These are phyloP conservation scores for Cavia porcellus DNA, from an alignment of 2,113 vertebrate genomes.

Conservation along the genomic window DNA sequence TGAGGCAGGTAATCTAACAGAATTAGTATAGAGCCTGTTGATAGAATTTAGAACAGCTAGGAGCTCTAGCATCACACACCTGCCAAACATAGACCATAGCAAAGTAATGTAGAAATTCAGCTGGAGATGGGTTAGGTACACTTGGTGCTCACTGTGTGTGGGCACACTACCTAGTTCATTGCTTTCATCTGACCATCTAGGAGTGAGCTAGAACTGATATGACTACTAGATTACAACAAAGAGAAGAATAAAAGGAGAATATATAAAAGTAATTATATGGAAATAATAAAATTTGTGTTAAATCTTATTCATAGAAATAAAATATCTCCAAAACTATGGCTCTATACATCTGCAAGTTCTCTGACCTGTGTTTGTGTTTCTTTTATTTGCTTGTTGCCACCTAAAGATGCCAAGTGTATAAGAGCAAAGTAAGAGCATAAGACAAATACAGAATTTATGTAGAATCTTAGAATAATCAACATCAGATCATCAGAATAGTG, in stretches of 20 bases:
- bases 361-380: not conserved
- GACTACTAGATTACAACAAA: not conserved
- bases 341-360: not conserved
- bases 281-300: not conserved
- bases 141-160: not conserved
- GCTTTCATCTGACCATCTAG: not conserved
- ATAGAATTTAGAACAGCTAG: not conserved
- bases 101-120: not conserved
- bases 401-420: not conserved
- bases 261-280: not conserved
- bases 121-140: not conserved
- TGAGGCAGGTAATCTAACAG: not conserved
- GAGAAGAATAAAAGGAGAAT: not conserved
- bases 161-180: not conserved
- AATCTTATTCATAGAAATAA: not conserved
- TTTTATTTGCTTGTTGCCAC: not conserved
- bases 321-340: not conserved
- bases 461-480: not conserved
- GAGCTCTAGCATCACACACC: not conserved
- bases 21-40: not conserved
- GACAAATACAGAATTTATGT: not conserved
- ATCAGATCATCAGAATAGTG: not conserved
- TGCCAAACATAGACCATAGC: not conserved
- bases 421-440: not conserved
- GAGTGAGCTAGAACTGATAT: not conserved